Evolutionary conservation across 2,113 vertebrate genomes (phyloP).

Genomic region (Candoia aspera): DNA sequence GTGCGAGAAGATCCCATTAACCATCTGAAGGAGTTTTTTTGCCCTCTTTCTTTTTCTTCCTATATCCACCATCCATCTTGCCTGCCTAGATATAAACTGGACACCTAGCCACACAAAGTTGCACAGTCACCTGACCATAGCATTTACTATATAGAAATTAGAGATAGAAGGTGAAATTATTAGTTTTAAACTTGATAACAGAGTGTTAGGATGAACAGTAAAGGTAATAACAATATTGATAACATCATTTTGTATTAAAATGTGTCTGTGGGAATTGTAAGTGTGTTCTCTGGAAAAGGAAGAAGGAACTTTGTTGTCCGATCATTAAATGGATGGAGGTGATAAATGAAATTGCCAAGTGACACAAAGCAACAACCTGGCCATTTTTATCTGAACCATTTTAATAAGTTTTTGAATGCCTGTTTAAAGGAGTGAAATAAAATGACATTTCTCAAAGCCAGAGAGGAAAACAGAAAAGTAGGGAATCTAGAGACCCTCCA

Average conservation of each 20-base stretch:
- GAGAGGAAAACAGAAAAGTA: neutral
- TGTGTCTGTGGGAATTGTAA: slow-evolving; percentile 25
- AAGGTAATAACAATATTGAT: slow-evolving; percentile 49
- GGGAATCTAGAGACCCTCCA: neutral
- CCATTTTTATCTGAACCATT: slow-evolving; percentile 45
- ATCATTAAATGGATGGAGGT: slow-evolving; percentile 61
- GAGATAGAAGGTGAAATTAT: slow-evolving; percentile 31
- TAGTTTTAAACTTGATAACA: slow-evolving; percentile 50
- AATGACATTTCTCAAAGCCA: neutral
- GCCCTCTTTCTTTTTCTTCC: neutral
- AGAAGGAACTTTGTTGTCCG: slow-evolving; percentile 20
- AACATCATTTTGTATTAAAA: slow-evolving; percentile 42
- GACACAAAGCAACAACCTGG: slow-evolving; percentile 58
- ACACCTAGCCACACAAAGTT: neutral
- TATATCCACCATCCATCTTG: neutral
- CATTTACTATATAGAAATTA: neutral
- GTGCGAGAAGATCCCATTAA: neutral
- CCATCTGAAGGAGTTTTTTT: neutral
- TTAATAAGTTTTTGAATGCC: neutral
- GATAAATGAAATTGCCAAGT: slow-evolving; percentile 62
- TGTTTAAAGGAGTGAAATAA: slow-evolving; percentile 33
- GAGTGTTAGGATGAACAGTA: slow-evolving; percentile 59
- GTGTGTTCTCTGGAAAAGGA: slow-evolving; percentile 29
- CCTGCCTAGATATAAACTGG: neutral
- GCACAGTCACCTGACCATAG: neutral